These are phyloP conservation scores for Eleutherodactylus coqui DNA, from an alignment of 2,797 vertebrate genomes.

Conservation along the genomic window DNA sequence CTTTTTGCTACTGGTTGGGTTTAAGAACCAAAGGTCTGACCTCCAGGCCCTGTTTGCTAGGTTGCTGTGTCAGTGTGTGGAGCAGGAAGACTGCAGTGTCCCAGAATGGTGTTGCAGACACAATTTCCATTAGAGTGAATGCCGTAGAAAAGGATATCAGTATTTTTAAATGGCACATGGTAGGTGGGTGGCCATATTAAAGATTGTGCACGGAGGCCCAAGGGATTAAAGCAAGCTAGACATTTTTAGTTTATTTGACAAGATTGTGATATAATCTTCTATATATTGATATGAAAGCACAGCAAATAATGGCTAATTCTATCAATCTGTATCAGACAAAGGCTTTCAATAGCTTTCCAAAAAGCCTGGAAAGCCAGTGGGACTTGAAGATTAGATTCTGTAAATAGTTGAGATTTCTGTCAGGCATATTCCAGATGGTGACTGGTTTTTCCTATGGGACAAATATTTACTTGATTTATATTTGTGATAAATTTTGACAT, in stretches of 20 bases:
- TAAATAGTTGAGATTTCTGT: constrained; percentile 40
- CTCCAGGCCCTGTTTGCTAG: too few species aligned
- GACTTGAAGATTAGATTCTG: constrained; percentile 31
- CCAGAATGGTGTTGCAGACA: too few species aligned
- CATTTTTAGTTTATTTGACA: neutral
- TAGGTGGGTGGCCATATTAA: too few species aligned
- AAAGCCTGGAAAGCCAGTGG: constrained; percentile 37
- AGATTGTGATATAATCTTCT: neutral
- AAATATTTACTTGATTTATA: neutral
- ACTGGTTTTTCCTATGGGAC: constrained; percentile 51
- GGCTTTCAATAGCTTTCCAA: constrained; percentile 36
- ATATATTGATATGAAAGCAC: neutral
- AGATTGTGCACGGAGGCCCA: too few species aligned
- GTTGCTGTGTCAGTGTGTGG: too few species aligned
- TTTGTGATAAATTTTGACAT: constrained; percentile 53
- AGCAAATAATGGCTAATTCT: neutral
- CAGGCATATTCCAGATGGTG: constrained; percentile 43
- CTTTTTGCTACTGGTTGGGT: too few species aligned
- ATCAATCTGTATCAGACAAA: constrained; percentile 18
- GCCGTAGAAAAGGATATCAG: too few species aligned
- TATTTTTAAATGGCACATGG: too few species aligned
- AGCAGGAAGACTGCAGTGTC: too few species aligned
- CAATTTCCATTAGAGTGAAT: too few species aligned
- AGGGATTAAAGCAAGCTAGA: too few species aligned
- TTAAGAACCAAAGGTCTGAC: too few species aligned